phyloP scores from a whole-genome alignment of 2,113 vertebrate genomes.

The Heterochromis multidens region DNA sequence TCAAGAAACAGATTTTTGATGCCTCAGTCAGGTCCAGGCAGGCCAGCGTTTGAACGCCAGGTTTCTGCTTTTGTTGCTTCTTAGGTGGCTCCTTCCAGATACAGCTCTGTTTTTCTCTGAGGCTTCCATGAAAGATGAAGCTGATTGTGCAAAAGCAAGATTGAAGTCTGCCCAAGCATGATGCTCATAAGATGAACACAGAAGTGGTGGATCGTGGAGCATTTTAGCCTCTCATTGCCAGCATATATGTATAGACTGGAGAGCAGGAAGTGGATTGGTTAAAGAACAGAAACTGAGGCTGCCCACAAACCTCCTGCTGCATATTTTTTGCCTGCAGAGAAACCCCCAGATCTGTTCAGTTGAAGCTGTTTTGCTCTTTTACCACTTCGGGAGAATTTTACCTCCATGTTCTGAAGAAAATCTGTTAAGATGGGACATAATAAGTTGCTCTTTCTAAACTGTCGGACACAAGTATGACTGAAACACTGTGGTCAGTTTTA shows the following conservation, averaged over 20 bases:
- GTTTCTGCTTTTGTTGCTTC: conserved; percentile 59
- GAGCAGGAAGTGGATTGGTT: neutral
- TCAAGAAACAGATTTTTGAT: neutral
- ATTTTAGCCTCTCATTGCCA: neutral
- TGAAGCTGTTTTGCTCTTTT: neutral
- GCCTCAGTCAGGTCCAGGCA: neutral
- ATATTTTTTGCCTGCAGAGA: neutral
- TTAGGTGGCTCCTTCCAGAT: conserved; percentile 37
- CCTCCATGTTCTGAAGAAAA: neutral
- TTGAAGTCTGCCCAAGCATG: neutral
- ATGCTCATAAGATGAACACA: neutral
- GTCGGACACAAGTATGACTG: neutral
- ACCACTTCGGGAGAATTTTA: neutral
- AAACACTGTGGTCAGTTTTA: neutral
- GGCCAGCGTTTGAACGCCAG: conserved; percentile 33
- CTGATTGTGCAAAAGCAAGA: neutral
- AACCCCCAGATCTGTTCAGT: neutral
- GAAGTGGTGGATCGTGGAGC: neutral
- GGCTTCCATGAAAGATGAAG: conserved; percentile 4
- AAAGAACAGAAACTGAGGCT: neutral
- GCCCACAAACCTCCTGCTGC: neutral
- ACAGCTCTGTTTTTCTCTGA: conserved; percentile 20
- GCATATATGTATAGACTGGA: neutral
- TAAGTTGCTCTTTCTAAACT: neutral
- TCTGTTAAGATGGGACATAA: too few species aligned